Evolutionary conservation across 2,888 invertebrate genomes (phyloP).

Genomic region (Calliphora vomitoria): DNA sequence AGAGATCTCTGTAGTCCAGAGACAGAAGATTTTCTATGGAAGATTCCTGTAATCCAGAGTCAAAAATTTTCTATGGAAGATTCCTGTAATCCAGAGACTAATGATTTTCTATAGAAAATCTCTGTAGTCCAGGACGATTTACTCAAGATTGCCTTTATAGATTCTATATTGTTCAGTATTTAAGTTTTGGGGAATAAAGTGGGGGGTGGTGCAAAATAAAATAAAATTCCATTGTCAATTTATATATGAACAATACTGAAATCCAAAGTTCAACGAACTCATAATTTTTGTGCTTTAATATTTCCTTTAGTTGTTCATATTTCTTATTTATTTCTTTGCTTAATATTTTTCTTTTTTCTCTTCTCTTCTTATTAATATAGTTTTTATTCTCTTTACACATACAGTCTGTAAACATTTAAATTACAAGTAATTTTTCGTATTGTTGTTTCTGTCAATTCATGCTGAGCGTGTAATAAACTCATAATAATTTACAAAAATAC

Average conservation of each 20-base stretch:
- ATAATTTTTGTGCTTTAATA: slow-evolving; percentile 21
- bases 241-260: background rate
- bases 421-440: slow-evolving; percentile 7
- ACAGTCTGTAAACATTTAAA: slow-evolving; percentile 13
- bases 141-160: no score
- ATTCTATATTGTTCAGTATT: no score
- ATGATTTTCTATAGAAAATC: no score
- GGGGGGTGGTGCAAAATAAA: no score
- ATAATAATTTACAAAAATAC: slow-evolving; percentile 33
- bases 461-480: slow-evolving; percentile 48
- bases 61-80: no score
- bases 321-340: background rate
- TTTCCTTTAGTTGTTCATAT: slow-evolving; percentile 1
- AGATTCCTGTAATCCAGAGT: no score
- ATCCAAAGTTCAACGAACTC: slow-evolving; percentile 46
- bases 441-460: slow-evolving; percentile 44
- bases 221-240: background rate
- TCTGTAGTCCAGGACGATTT: no score
- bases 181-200: no score
- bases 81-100: no score
- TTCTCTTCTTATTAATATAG: background rate
- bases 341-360: background rate
- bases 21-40: no score
- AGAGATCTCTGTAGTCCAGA: no score
- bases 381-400: background rate